phyloP scores from a whole-genome alignment of 2,797 vertebrate species.

The Notoglanidium macrostoma region DNA sequence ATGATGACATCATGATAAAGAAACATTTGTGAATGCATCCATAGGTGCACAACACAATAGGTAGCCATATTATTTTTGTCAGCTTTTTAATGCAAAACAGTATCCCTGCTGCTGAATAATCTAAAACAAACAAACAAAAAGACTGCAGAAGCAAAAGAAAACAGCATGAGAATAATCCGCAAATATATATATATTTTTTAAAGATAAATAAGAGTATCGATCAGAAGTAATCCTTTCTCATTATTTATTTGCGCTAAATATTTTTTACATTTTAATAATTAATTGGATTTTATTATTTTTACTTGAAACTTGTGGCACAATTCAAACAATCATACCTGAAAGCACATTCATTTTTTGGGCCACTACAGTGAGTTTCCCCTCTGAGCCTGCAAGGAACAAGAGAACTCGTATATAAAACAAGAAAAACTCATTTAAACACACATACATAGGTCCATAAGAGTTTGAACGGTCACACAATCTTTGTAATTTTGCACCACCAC shows the following conservation, averaged over 20 bases:
- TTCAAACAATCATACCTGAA: conserved; percentile 81
- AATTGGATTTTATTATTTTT: background rate
- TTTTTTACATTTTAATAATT: background rate
- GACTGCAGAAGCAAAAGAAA: background rate
- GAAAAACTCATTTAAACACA: background rate
- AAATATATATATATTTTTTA: background rate
- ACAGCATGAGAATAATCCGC: background rate
- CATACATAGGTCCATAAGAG: no score
- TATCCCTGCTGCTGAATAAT: background rate
- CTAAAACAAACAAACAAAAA: background rate
- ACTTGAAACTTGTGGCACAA: background rate
- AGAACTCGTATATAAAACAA: background rate
- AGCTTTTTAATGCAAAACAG: background rate
- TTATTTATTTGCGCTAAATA: background rate
- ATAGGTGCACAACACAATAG: background rate
- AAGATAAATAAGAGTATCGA: background rate
- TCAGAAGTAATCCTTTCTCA: background rate
- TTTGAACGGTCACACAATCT: no score
- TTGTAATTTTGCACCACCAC: no score
- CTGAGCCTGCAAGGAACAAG: conserved; percentile 80
- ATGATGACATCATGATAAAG: background rate
- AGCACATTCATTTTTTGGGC: conserved; percentile 95
- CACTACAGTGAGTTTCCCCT: conserved; percentile 91
- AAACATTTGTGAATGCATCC: background rate
- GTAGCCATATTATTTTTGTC: background rate